phyloP scores from a whole-genome alignment of 1,140 invertebrate genomes.

The Drosophila jambulina region DNA sequence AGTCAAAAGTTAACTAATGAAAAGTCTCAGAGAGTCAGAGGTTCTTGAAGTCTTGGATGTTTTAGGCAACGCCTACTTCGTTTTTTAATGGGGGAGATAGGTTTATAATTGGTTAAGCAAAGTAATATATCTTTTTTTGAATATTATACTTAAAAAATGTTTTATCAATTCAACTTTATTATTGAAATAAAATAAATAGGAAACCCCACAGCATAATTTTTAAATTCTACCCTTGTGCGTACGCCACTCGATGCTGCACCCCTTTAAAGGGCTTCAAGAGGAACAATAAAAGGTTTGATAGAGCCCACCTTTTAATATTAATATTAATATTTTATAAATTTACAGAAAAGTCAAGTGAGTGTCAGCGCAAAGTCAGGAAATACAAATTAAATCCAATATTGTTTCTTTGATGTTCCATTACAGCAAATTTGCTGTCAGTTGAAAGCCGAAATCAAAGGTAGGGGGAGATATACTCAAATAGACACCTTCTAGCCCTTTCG shows the following conservation, averaged over 20 bases:
- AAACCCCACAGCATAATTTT: no score
- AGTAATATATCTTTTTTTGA: not conserved
- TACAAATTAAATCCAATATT: not conserved
- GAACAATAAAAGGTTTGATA: not conserved
- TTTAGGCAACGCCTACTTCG: not conserved
- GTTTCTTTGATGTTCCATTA: conserved; percentile 12
- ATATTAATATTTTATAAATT: not conserved
- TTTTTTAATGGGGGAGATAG: not conserved
- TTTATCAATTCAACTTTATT: no score
- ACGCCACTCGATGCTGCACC: no score
- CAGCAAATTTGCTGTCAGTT: not conserved
- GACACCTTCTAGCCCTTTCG: not conserved
- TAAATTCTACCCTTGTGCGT: no score
- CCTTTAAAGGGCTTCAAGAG: not conserved
- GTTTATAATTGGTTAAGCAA: not conserved
- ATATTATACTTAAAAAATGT: no score
- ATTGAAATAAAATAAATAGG: no score
- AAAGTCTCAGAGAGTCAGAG: not conserved
- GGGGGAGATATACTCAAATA: not conserved
- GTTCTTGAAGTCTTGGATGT: not conserved
- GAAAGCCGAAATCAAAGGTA: not conserved
- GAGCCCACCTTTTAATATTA: no score
- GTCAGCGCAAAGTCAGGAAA: not conserved
- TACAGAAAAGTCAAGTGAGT: not conserved
- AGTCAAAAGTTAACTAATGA: conserved; percentile 12